Conservation (phyloP, 2,888 invertebrate genomes). For the Drosophila flavopinicola region DNA sequence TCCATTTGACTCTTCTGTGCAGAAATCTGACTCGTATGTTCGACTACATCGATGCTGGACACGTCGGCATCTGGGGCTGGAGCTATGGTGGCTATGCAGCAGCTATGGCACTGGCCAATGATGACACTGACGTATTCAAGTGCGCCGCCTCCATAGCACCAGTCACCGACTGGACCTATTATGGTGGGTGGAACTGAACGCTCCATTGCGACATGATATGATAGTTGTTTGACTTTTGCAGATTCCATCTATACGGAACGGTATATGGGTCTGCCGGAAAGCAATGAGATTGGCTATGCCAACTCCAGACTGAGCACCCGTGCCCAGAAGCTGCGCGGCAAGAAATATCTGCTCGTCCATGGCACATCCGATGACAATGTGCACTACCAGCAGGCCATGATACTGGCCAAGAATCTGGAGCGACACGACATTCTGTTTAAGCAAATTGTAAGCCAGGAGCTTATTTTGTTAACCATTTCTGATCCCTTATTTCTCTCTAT, state of each 20-base stretch:
- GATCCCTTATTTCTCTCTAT: too few relatives aligned
- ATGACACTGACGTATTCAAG: slow-evolving; percentile 90
- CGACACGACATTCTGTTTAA: slow-evolving; percentile 94
- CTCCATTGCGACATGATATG: fast-evolving
- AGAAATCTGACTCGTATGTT: slow-evolving; percentile 86
- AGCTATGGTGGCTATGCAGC: slow-evolving; percentile 98
- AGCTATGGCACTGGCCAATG: slow-evolving; percentile 93
- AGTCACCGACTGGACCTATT: slow-evolving; percentile 97
- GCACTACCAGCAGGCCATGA: slow-evolving; percentile 98
- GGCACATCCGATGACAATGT: slow-evolving; percentile 98
- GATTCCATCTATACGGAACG: slow-evolving; percentile 99
- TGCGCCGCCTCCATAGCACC: slow-evolving; percentile 98
- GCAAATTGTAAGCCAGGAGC: slow-evolving; percentile 89
- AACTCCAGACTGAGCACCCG: slow-evolving; percentile 90
- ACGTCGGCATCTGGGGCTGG: slow-evolving; percentile 99
- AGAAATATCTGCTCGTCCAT: slow-evolving; percentile 95
- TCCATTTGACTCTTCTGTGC: slow-evolving; percentile 80
- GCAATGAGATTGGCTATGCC: slow-evolving; percentile 90
- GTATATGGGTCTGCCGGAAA: slow-evolving; percentile 95
- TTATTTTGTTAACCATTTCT: neutral
- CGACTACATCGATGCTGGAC: slow-evolving; percentile 90
- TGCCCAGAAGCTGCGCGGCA: slow-evolving; percentile 87
- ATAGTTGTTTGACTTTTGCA: slow-evolving; percentile 80
- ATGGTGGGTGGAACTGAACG: slow-evolving; percentile 87
- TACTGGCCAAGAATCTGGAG: slow-evolving; percentile 94